Evolutionary conservation across 2,888 invertebrate genomes (phyloP), one percentile per base, ranked within the genome.

Genomic region (Ophioninae sp.): DNA sequence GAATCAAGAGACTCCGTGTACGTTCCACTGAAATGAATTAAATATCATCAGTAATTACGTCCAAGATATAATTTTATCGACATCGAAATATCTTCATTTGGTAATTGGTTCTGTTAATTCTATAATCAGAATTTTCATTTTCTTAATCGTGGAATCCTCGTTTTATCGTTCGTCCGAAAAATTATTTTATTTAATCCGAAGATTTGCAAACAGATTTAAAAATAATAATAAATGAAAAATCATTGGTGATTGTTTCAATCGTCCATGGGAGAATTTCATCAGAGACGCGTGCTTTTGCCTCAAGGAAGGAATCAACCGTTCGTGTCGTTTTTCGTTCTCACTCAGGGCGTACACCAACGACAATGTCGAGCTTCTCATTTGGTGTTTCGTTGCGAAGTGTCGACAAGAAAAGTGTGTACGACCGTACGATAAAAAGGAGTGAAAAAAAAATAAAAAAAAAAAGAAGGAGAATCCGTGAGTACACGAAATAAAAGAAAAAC

Each of bases 401-500:
- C 68, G 68, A 44, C 44, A 56, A 68, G 39, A 44, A 30, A 17
- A 22, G 56, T 30, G 37, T 20, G 39, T 65, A 56, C 30, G n/a
- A 77, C 58, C n/a, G 69, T 22, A 23, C 20, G 37, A 63, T 17
- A 37, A 64, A 30, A 58, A 56, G 64, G 69, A 68, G 9, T 13
- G 0, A 51, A 2, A 51, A 51, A 51, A 51, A 51, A 51, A n/a
- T n/a, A n/a, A n/a, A 1, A 51, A 2, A 51, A 51, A 51, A 51
- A 51, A 51, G 10, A 56, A 64, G 2, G 61, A 63, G 59, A 23
- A 41, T 37, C 44, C 9, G 22, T 13, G 37, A 69, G n/a, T 51
- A 68, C 17, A 72, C 72, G 65, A 23, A 65, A 58, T 65, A 30
- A 64, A 67, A 67, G 30, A n/a, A 44, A 79, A 51, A 51, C 3